Percentiles rank a stretch among this genome's conserved stretches.
Evolutionary conservation across 2,113 vertebrate genomes (phyloP).

Genomic region (Cardinalis cardinalis): DNA sequence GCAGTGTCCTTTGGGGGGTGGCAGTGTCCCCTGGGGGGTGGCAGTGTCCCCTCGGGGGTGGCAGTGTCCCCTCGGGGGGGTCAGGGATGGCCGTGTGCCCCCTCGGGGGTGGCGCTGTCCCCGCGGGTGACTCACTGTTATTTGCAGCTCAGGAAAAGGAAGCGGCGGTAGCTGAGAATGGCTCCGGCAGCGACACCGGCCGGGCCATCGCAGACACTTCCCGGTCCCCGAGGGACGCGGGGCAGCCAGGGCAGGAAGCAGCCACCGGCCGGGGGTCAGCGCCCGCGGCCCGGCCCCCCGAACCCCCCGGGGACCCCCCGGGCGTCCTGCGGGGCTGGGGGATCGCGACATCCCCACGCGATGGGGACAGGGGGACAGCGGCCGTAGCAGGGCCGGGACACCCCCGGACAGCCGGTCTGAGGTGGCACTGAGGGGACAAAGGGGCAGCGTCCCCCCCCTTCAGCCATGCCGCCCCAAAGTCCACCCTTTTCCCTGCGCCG

Average conservation of each 20-base stretch:
- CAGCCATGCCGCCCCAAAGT: background rate
- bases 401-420: background rate
- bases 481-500: background rate
- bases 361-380: background rate
- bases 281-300: background rate
- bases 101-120: no score
- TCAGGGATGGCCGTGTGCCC: background rate
- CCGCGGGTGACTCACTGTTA: background rate
- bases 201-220: slow-evolving; percentile 1
- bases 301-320: no score
- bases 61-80: background rate
- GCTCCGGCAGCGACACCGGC: background rate
- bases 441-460: background rate
- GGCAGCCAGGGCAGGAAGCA: slow-evolving; percentile 13
- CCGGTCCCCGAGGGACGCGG: background rate
- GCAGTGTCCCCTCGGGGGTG: background rate
- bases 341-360: no score
- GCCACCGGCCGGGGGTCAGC: background rate
- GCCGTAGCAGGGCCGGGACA: background rate
- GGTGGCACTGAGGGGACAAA: background rate
- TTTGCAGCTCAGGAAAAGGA: slow-evolving; percentile 53
- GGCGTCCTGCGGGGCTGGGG: background rate
- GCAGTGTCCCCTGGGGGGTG: background rate
- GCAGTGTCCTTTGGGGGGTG: no score
- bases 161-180: slow-evolving; percentile 25